phyloP scores from a whole-genome alignment of 2,888 invertebrate species.

The Pantelozetes paolii region DNA sequence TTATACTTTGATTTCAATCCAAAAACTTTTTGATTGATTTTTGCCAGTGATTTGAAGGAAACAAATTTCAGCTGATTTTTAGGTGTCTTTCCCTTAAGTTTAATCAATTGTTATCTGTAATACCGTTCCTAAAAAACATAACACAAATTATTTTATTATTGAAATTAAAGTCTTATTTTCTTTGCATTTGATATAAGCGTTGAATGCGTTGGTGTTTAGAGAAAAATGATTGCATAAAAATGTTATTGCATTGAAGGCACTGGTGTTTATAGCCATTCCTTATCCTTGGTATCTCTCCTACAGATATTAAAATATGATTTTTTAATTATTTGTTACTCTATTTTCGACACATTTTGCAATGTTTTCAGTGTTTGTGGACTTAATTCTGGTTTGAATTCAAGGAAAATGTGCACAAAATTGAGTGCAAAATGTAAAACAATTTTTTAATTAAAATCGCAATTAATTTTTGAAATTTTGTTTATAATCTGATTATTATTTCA shows the following conservation, averaged over 20 bases:
- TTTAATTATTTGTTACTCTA: slow-evolving; percentile 1
- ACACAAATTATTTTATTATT: slow-evolving; percentile 20
- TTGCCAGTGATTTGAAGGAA: neutral
- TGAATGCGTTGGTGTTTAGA: slow-evolving; percentile 4
- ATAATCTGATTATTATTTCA: neutral
- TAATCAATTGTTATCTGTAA: neutral
- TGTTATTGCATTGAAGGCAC: neutral
- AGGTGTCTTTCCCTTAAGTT: neutral
- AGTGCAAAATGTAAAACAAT: neutral
- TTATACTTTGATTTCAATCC: neutral
- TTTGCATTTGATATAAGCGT: slow-evolving; percentile 5
- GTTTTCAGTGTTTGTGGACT: neutral
- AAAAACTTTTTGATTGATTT: neutral
- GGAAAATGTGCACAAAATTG: neutral
- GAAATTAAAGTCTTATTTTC: neutral
- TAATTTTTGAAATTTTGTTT: neutral
- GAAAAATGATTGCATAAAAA: neutral
- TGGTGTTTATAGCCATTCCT: neutral
- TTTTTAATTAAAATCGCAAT: neutral
- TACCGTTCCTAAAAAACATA: neutral
- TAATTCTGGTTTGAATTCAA: neutral
- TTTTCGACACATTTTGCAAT: neutral
- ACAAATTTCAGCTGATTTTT: slow-evolving; percentile 17
- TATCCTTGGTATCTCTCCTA: slow-evolving; percentile 7
- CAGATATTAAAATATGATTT: neutral